Conservation (phyloP, 2,113 vertebrate species). For the Psammodynastes pulverulentus region DNA sequence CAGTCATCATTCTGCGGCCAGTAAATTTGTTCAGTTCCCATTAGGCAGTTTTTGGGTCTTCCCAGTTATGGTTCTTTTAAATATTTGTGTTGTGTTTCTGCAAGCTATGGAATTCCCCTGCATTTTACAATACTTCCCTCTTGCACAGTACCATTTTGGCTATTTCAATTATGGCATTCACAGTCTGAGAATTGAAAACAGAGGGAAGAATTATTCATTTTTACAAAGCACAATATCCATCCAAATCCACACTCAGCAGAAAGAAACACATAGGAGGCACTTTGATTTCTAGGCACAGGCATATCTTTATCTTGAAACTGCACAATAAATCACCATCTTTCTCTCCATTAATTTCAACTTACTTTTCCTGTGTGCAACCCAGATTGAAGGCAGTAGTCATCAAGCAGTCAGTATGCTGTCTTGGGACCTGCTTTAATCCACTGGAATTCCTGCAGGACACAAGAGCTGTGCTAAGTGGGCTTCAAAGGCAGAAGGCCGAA, state of each 20-base stretch:
- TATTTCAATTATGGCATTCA: background rate
- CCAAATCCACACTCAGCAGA: background rate
- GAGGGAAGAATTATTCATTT: background rate
- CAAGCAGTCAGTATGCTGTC: slow-evolving; percentile 48
- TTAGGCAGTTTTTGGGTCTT: background rate
- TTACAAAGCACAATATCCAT: background rate
- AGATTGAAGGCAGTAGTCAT: slow-evolving; percentile 36
- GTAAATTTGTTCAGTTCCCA: background rate
- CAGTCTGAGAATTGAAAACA: background rate
- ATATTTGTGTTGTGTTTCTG: background rate
- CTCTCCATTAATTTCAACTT: background rate
- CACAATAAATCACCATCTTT: background rate
- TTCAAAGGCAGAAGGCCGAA: slow-evolving; percentile 60
- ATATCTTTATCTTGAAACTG: background rate
- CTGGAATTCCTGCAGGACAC: slow-evolving; percentile 43
- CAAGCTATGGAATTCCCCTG: background rate
- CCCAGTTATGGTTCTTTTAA: background rate
- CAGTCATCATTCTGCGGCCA: background rate
- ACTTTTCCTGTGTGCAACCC: slow-evolving; percentile 33
- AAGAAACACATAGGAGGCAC: background rate
- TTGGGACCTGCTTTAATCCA: slow-evolving; percentile 46
- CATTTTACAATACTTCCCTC: background rate
- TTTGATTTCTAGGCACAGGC: background rate
- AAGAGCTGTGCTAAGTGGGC: slow-evolving; percentile 52
- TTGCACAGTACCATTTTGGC: background rate